Percentiles rank a stretch among this genome's conserved stretches.
Evolutionary conservation across 2,113 vertebrate genomes (phyloP).

Genomic region (Carassius gibelio): DNA sequence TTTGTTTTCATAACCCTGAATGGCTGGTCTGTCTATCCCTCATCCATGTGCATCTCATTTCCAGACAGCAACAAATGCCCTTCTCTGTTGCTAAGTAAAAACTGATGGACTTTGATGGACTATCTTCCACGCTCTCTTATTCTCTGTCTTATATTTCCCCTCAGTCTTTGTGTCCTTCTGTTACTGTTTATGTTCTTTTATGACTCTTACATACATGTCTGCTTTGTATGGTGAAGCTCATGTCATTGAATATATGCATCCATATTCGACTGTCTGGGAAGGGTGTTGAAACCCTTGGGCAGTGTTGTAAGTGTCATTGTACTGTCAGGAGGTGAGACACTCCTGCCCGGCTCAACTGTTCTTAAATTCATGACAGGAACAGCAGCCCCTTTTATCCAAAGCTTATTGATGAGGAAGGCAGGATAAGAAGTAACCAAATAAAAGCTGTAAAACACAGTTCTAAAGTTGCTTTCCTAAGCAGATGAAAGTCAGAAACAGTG

Average conservation of each 20-base stretch:
- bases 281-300: conserved; percentile 29
- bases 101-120: not conserved
- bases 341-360: conserved; percentile 44
- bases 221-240: conserved; percentile 48
- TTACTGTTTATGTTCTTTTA: conserved; percentile 41
- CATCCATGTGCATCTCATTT: conserved; percentile 37
- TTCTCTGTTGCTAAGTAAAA: conserved; percentile 35
- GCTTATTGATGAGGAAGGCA: not conserved
- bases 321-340: conserved; percentile 35
- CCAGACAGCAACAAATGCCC: conserved; percentile 41
- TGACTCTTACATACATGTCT: conserved; percentile 41
- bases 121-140: conserved; percentile 2
- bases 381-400: not conserved
- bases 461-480: not conserved
- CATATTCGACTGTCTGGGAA: conserved; percentile 47
- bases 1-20: conserved; percentile 40
- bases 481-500: not conserved
- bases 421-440: not conserved
- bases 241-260: conserved; percentile 51
- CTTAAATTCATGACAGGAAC: not conserved
- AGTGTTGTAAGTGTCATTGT: conserved; percentile 25
- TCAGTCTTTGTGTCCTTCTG: conserved; percentile 40
- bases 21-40: conserved; percentile 17
- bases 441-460: not conserved
- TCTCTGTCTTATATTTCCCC: conserved; percentile 4